Conservation (phyloP, 2,888 invertebrate genomes). For the Atrina japonica region DNA sequence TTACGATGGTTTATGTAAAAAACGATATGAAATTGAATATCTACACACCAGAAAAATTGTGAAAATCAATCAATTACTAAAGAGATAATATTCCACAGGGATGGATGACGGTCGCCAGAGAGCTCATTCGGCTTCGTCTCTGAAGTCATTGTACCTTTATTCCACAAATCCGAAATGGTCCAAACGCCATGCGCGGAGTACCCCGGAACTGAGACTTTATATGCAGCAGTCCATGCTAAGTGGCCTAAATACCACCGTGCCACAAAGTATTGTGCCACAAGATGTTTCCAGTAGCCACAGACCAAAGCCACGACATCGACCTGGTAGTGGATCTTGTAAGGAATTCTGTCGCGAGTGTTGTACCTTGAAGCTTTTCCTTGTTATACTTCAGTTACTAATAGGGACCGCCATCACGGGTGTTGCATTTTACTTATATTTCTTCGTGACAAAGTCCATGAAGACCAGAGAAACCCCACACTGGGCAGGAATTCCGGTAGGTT, state of each 20-base stretch:
- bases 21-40: no score
- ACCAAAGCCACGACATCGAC: constrained; percentile 28
- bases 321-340: constrained; percentile 22
- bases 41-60: no score
- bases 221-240: constrained; percentile 57
- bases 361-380: constrained; percentile 60
- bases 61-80: no score
- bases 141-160: constrained; percentile 44
- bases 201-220: constrained; percentile 52
- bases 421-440: constrained; percentile 61
- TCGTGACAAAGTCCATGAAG: constrained; percentile 54
- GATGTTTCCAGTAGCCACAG: constrained; percentile 49
- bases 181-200: constrained; percentile 49
- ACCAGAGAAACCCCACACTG: constrained; percentile 62
- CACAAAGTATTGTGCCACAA: constrained; percentile 55
- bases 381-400: constrained; percentile 60
- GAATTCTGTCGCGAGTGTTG: constrained; percentile 52
- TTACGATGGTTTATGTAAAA: no score
- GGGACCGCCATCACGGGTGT: constrained; percentile 62
- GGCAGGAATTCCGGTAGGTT: constrained; percentile 70
- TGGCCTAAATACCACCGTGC: constrained; percentile 59
- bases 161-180: constrained; percentile 36
- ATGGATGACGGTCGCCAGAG: constrained; percentile 42
- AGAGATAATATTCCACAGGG: no score
- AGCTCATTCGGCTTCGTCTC: constrained; percentile 54